These are phyloP conservation scores for Gorsachius goisagi DNA, from an alignment of 2,113 vertebrate species.

Conservation along the genomic window DNA sequence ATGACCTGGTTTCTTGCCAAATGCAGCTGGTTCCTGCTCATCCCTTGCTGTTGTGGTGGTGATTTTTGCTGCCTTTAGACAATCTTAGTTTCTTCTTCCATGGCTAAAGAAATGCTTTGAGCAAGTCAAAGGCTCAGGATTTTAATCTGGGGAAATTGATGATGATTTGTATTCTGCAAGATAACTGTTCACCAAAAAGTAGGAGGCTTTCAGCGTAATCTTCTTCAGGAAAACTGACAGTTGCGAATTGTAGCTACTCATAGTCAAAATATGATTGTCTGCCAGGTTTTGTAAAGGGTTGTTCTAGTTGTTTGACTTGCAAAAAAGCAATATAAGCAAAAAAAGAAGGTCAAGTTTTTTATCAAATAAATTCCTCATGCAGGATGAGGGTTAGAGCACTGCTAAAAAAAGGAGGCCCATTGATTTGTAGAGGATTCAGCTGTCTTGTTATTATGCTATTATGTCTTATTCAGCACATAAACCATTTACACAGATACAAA, in stretches of 20 bases:
- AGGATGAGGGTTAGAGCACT: slow-evolving; percentile 1
- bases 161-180: neutral
- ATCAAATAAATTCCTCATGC: neutral
- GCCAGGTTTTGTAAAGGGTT: neutral
- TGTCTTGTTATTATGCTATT: neutral
- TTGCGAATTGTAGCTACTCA: neutral
- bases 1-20: neutral
- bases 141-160: neutral
- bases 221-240: neutral
- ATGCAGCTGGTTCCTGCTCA: neutral
- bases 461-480: neutral
- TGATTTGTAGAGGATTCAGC: neutral
- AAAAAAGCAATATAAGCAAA: neutral
- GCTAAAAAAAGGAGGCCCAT: neutral
- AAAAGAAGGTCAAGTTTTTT: neutral
- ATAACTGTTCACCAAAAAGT: neutral
- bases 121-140: neutral
- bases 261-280: neutral
- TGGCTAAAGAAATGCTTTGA: neutral
- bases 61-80: neutral
- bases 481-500: neutral
- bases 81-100: neutral
- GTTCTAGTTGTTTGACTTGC: neutral
- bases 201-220: neutral
- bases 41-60: neutral